A percentile compares a stretch with the other conserved stretches of the same genome.
Evolutionary conservation across 2,888 invertebrate genomes (phyloP).

Genomic region (Caenorhabditis uteleia): DNA sequence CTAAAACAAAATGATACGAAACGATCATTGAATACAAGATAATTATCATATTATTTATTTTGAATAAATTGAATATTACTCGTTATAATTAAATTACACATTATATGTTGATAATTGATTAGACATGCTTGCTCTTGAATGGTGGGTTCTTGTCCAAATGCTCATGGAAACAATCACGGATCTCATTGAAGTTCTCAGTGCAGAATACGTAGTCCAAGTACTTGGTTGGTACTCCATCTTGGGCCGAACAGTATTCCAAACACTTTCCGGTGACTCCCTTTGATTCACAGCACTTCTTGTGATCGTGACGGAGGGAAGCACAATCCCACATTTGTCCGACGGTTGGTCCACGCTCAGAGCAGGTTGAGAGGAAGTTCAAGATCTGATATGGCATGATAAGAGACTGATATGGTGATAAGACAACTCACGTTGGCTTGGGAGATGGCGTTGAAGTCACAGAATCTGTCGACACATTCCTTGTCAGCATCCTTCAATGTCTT

Average conservation of each 20-base stretch:
- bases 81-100: not conserved
- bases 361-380: constrained; percentile 65
- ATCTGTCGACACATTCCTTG: constrained; percentile 62
- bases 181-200: constrained; percentile 66
- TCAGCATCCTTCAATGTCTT: constrained; percentile 55
- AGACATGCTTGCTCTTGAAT: constrained; percentile 33
- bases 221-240: constrained; percentile 68
- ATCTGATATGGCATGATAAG: constrained; percentile 45
- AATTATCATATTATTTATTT: constrained; percentile 7
- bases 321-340: constrained; percentile 69
- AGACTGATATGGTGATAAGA: not conserved
- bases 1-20: constrained; percentile 11
- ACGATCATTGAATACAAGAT: not conserved
- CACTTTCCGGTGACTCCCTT: constrained; percentile 63
- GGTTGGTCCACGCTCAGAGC: constrained; percentile 64
- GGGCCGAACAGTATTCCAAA: constrained; percentile 67
- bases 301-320: constrained; percentile 65
- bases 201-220: constrained; percentile 67
- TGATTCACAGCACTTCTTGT: constrained; percentile 61
- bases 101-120: not conserved
- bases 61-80: not conserved
- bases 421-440: constrained; percentile 64
- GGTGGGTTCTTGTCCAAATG: constrained; percentile 61
- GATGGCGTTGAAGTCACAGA: constrained; percentile 69
- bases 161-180: constrained; percentile 67